Evolutionary conservation across 1,140 invertebrate species (phyloP), one percentile per base, ranked within the genome.

Genomic region (Eciton burchellii): DNA sequence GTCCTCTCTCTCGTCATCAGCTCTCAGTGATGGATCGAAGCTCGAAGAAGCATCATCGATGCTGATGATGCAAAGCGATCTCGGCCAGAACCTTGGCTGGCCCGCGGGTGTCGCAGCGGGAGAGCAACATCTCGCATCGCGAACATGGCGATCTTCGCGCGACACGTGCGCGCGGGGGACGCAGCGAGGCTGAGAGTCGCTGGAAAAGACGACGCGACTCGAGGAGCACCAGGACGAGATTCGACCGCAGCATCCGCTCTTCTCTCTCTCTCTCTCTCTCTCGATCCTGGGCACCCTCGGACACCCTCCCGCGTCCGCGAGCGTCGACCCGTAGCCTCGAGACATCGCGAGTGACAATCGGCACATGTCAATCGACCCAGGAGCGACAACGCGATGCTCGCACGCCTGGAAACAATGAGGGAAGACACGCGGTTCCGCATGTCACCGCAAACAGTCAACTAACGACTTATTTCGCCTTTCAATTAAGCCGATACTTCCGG

Each of bases 81-180:
- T 62, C 84, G n/a, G n/a, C 84, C 60, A 76, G 72, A 83, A 84
- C 84, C 79, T 81, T 83, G 81, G 88, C 87, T 59, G 74, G 70
- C 26, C 82, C 79, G 83, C 57, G 57, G 71, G 63, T 60, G 54
- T 82, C 70, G 81, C 70, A 89, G 82, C 41, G 62, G 82, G 35
- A 35, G 35, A 87, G 81, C 89, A 89, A 86, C 85, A 81, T 82
- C 87, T 84, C 66, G 84, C 68, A 35, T 35, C 35, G 6, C 35
- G 35, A 35, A 35, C 35, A 35, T 35, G n/a, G n/a, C n/a, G 2
- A 35, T 35, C 26, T 47, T 56, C 60, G 24, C 16, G 41, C n/a
- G n/a, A n/a, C 14, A 56, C 43, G 47, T 54, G 19, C 49, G 12
- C 63, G 56, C 47, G 14, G 24, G n/a, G 19, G 11, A n/a, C 35